Percentiles rank a stretch among this genome's conserved stretches.
Evolutionary conservation across 2,888 invertebrate genomes (phyloP).

Genomic region (Priocnemis perturbator): DNA sequence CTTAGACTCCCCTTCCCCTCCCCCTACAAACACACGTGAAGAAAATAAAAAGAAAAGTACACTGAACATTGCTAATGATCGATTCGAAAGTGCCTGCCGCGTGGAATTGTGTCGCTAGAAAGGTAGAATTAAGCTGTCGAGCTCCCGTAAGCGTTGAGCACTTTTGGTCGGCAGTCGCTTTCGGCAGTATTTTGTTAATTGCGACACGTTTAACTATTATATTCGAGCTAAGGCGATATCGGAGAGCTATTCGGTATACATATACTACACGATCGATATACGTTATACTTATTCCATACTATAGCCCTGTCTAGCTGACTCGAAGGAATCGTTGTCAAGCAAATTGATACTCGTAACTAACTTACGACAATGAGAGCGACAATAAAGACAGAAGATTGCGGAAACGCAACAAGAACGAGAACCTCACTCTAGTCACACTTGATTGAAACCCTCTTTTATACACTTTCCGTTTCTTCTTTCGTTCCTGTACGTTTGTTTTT

Average conservation of each 20-base stretch:
- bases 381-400: conserved; percentile 60
- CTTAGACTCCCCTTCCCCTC: conserved; percentile 20
- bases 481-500: neutral
- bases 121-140: no score
- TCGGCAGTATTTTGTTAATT: conserved; percentile 18
- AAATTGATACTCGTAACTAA: conserved; percentile 18
- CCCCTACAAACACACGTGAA: conserved; percentile 16
- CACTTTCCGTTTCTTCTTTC: conserved; percentile 10
- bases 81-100: conserved; percentile 23
- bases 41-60: conserved; percentile 10
- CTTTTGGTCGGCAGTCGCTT: conserved; percentile 26
- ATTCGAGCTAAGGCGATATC: conserved; percentile 8
- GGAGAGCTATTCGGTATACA: neutral
- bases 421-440: conserved; percentile 38
- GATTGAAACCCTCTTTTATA: conserved; percentile 20
- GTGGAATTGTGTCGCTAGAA: conserved; percentile 8
- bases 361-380: conserved; percentile 48
- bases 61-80: conserved; percentile 16
- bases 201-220: conserved; percentile 9
- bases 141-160: no score
- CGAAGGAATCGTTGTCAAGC: conserved; percentile 51
- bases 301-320: conserved; percentile 63
- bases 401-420: conserved; percentile 37
- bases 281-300: conserved; percentile 10
- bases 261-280: conserved; percentile 22